Evolutionary conservation across 2,888 invertebrate genomes (phyloP).

Genomic region (Drosophila prolongata): DNA sequence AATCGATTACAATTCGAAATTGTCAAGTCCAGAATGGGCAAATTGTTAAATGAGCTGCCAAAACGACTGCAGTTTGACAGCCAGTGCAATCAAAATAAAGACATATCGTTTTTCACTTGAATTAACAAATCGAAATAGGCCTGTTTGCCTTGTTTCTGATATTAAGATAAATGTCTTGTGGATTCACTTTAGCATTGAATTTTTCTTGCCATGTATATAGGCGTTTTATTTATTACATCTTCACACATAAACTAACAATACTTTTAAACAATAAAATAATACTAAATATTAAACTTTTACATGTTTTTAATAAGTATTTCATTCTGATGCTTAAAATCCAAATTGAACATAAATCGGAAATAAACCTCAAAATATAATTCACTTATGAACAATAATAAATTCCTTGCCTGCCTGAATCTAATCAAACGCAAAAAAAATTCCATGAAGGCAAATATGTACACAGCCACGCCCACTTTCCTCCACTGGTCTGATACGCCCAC

Average conservation of each 20-base stretch:
- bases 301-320: too few species aligned
- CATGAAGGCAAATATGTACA: constrained; percentile 8
- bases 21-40: constrained; percentile 38
- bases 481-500: constrained; percentile 13
- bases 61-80: constrained; percentile 39
- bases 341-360: background rate
- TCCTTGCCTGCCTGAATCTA: background rate
- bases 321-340: too few species aligned
- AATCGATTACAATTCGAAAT: constrained; percentile 48
- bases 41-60: constrained; percentile 71
- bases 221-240: too few species aligned
- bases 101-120: background rate
- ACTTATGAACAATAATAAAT: background rate
- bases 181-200: too few species aligned
- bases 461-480: constrained; percentile 13
- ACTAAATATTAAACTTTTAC: too few species aligned
- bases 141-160: background rate
- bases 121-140: background rate
- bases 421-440: constrained; percentile 15
- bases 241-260: too few species aligned
- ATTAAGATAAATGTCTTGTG: background rate
- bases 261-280: too few species aligned
- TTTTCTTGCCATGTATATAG: too few species aligned
- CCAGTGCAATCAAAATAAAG: background rate
- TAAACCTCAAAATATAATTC: too few species aligned